Base-by-base conservation (phyloP, 2,888 invertebrate genomes). In the Metopia argyrocephala region DNA sequence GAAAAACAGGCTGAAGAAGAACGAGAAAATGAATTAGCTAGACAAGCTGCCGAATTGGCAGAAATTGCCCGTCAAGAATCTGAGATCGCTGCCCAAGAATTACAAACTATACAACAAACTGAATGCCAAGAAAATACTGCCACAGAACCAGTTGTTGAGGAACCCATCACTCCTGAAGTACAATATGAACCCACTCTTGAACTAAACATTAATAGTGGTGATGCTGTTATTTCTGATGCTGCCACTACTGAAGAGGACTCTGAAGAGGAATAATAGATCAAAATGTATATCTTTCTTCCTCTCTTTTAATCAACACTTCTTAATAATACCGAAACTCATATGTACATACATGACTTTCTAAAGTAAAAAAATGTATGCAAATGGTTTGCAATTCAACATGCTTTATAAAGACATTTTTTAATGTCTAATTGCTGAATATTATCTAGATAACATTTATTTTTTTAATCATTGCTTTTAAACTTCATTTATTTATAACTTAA, bases 11-110 rank as follows among this genome's bases (percentile, higher is more conserved):
- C 89, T 1, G 92, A 92, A 84, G 92, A 92, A 76, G 91, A 91
- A 9, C 92, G 92, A 25, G 94, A 94, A 90, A 93, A 91, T 6
- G 94, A 94, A 86, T 91, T 94, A 83, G 94, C 94, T 64, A 91
- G 94, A 85, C 94, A 94, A 92, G 94, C 94, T 82, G 94, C 93
- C 59, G 94, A 94, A 89, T 89, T 94, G 85, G 93, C 93, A 0
- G 94, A 94, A 88, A 92, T 93, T 52, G 93, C 93, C 5, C 92
- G 93, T 82, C 93, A 93, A 90, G 93, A 93, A 76, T 92, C 93
- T 21, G 93, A 93, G 79, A 91, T 92, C 9, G 92, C 92, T n/a
- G 91, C 93, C 48, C 92, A 93, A 84, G 93, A 93, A 86, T 90
- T 93, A n/a, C 89, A 91, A 81, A 86, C 85, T 3, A 84, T 87